phyloP scores from a whole-genome alignment of 2,113 vertebrate genomes.

The Ploceus nigricollis region DNA sequence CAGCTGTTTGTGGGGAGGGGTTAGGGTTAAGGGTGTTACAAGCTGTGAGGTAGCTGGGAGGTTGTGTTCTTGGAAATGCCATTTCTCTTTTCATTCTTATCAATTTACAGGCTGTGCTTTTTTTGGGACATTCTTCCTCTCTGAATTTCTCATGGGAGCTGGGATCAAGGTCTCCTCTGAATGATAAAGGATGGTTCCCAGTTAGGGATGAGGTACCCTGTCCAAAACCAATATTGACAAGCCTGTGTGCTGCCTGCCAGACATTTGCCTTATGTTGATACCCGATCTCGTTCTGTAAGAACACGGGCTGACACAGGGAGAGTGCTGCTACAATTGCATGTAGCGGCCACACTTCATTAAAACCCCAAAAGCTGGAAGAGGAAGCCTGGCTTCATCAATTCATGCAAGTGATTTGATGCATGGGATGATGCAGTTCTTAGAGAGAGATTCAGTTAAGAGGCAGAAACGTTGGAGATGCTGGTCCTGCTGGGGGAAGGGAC shows the following conservation, averaged over 20 bases:
- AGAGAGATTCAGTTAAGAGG: not conserved
- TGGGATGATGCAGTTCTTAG: not conserved
- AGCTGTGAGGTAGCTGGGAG: slow-evolving; percentile 39
- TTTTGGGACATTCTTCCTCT: not conserved
- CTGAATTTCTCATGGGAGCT: slow-evolving; percentile 30
- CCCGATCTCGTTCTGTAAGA: not conserved
- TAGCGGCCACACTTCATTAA: not conserved
- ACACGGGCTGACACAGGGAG: not conserved
- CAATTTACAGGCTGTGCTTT: slow-evolving; percentile 51
- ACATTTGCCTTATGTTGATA: slow-evolving; percentile 14
- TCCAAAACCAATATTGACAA: slow-evolving; percentile 62
- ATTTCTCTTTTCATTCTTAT: slow-evolving; percentile 37
- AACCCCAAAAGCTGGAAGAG: not conserved
- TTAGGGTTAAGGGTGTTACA: slow-evolving; percentile 29
- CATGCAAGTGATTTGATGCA: not conserved
- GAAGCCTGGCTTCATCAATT: not conserved
- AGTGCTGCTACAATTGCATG: not conserved
- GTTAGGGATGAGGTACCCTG: not conserved
- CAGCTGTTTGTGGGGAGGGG: not conserved
- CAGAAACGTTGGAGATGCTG: not conserved
- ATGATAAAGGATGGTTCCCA: slow-evolving; percentile 6
- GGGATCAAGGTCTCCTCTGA: slow-evolving; percentile 35
- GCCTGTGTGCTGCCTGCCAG: slow-evolving; percentile 3
- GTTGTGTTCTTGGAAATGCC: slow-evolving; percentile 52
- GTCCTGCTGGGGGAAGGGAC: not conserved